phyloP scores from a whole-genome alignment of 1,140 invertebrate species.

The Hypothenemus hampei region DNA sequence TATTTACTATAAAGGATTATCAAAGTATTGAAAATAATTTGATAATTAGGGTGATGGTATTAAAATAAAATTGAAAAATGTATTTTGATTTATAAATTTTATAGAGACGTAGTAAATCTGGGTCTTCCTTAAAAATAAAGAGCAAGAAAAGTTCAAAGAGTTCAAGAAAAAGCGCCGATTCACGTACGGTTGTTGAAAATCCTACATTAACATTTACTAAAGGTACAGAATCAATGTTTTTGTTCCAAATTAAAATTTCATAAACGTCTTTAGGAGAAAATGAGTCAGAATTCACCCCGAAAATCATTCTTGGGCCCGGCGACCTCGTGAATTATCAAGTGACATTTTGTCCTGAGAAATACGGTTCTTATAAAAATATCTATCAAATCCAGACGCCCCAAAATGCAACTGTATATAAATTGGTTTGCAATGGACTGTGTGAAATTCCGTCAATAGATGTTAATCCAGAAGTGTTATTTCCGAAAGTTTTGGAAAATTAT shows the following conservation, averaged over 20 bases:
- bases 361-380: slow-evolving; percentile 31
- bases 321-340: slow-evolving; percentile 29
- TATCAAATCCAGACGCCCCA: slow-evolving; percentile 30
- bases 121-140: slow-evolving; percentile 2
- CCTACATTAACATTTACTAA: neutral
- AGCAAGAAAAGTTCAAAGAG: neutral
- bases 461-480: slow-evolving; percentile 33
- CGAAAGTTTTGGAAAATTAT: slow-evolving; percentile 22
- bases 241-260: neutral
- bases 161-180: slow-evolving; percentile 7
- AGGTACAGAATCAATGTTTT: slow-evolving; percentile 1
- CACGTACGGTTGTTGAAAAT: neutral
- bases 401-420: slow-evolving; percentile 18
- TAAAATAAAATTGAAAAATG: too few relatives aligned
- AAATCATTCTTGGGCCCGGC: slow-evolving; percentile 30
- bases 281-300: slow-evolving; percentile 19
- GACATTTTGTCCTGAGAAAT: slow-evolving; percentile 32
- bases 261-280: neutral
- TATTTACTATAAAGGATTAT: neutral
- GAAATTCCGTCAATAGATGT: slow-evolving; percentile 37
- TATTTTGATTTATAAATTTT: neutral
- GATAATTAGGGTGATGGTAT: too few relatives aligned
- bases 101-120: slow-evolving; percentile 5
- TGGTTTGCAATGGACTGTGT: slow-evolving; percentile 32
- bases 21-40: neutral